These are phyloP conservation scores for Spatulosminthurus flaviceps DNA, from an alignment of 2,888 invertebrate species.

Conservation along the genomic window DNA sequence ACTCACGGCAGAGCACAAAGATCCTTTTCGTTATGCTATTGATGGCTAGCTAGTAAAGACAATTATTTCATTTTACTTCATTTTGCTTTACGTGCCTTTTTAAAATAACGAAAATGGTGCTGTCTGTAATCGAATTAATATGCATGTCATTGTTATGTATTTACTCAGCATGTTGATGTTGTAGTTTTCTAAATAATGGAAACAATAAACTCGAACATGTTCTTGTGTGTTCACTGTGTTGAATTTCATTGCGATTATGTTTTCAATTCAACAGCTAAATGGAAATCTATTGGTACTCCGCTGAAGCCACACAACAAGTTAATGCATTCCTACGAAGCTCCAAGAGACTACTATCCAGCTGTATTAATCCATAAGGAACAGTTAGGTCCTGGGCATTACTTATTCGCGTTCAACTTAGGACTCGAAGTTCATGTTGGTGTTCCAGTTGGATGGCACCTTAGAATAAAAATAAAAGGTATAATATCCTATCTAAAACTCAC, in stretches of 20 bases:
- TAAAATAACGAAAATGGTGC: no score
- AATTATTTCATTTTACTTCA: no score
- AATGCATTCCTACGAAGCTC: conserved; percentile 26
- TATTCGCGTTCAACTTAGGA: conserved; percentile 14
- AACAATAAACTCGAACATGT: not conserved
- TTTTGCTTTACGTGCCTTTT: no score
- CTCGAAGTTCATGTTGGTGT: conserved; percentile 12
- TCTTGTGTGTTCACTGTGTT: not conserved
- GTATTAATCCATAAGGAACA: conserved; percentile 11
- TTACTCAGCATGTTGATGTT: not conserved
- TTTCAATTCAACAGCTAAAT: conserved; percentile 12
- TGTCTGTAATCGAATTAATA: no score
- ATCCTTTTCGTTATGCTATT: no score
- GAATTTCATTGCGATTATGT: not conserved
- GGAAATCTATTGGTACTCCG: conserved; percentile 35
- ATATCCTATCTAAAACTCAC: not conserved
- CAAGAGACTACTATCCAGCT: conserved; percentile 37
- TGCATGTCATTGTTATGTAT: no score
- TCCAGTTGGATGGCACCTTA: conserved; percentile 37
- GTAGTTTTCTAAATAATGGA: not conserved
- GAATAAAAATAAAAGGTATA: conserved; percentile 27
- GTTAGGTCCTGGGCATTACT: not conserved
- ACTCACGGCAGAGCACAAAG: not conserved
- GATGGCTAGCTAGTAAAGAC: not conserved
- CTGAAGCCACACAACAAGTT: conserved; percentile 11